Base-by-base conservation (phyloP, 2,797 vertebrate genomes). In the Pelobates cultripes region DNA sequence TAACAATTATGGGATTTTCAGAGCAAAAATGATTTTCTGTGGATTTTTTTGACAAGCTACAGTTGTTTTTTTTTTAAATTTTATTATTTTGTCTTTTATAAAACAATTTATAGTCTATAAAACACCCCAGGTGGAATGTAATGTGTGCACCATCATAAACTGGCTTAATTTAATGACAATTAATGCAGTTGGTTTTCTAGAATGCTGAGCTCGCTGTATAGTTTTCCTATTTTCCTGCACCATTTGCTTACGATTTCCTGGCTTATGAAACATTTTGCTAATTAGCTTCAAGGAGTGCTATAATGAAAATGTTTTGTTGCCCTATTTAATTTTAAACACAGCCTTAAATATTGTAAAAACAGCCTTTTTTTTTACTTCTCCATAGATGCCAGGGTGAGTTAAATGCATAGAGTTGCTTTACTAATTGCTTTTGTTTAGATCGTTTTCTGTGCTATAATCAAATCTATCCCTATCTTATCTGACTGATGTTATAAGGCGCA, bases 131-230 rank as follows among this genome's bases (percentile, higher is more conserved):
- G n/a, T 64, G 28, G 12, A 61, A n/a, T 61, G 57, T 14, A 61
- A 61, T 61, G 15, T 10, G n/a, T 64, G 17, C 14, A 6, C 61
- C n/a, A 28, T 14, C 28, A 64, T 70, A 4, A 70, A 45, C 43
- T 3, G 68, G 68, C 68, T 44, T n/a, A n/a, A 43, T 68, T 70
- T 70, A 70, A 70, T 70, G 68, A 6, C 43, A 70, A 70, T 70
- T 44, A 70, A 44, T 70, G 28, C 17, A 4, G 10, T 64, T 9
- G n/a, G 61, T 40, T 64, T 40, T 64, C n/a, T 64, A 40, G 17
- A 64, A 64, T 64, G 61, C 61, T 64, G 61, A 64, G 28, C n/a
- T 4, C 7, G 17, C 61, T 12, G 7, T 57, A 14, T 6, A 14
- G 1, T 57, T 57, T 57, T 12, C 55, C 55, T 3, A 51, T 51